Percentiles rank a stretch among this genome's conserved stretches.
Conservation (phyloP, 2,797 vertebrate species). For the Petrocephalus schoutedeni region DNA sequence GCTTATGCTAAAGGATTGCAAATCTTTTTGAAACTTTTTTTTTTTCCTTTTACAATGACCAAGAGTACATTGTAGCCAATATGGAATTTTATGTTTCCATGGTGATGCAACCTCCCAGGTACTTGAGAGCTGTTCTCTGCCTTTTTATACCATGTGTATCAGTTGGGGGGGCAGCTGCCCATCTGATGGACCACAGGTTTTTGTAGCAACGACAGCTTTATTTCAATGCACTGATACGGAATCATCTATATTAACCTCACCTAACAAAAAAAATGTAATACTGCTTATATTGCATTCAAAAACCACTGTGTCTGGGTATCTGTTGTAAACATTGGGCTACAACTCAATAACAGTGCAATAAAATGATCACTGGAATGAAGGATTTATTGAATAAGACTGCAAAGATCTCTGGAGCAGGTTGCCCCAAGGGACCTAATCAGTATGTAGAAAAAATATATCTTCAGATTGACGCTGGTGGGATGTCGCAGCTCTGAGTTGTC, state of each 20-base stretch:
- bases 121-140: neutral
- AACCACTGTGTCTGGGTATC: neutral
- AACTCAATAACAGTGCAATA: neutral
- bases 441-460: neutral
- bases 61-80: neutral
- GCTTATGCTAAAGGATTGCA: slow-evolving; percentile 2
- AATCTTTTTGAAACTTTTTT: slow-evolving; percentile 12
- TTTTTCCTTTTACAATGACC: slow-evolving; percentile 8
- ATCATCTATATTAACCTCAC: neutral
- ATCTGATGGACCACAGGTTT: neutral
- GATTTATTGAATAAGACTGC: neutral
- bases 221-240: neutral
- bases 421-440: neutral
- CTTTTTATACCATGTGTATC: neutral
- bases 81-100: slow-evolving; percentile 12
- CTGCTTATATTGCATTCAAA: neutral
- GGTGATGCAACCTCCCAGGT: neutral
- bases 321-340: neutral
- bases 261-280: neutral
- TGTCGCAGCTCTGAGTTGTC: neutral
- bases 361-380: neutral
- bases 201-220: neutral
- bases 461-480: neutral
- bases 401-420: neutral
- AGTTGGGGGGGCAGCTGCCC: neutral